phyloP scores from a whole-genome alignment of 2,113 vertebrate species.

The Atlantisia rogersi region DNA sequence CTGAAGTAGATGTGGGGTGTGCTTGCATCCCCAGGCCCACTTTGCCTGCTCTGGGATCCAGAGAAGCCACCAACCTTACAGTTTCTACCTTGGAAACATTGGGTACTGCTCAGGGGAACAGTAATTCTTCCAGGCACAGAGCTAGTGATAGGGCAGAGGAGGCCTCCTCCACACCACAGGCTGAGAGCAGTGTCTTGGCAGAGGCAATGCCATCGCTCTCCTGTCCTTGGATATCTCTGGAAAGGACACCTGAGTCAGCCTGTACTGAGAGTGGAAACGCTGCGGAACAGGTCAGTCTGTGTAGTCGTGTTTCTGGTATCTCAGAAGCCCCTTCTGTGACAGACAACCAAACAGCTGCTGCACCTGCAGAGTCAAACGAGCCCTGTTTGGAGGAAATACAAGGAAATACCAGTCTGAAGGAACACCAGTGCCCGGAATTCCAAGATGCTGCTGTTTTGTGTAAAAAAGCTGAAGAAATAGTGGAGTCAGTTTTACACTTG shows the following conservation, averaged over 20 bases:
- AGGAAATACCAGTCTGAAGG: background rate
- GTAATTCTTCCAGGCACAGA: background rate
- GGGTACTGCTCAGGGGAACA: background rate
- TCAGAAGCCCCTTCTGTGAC: background rate
- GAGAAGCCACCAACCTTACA: background rate
- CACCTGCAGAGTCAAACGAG: conserved; percentile 38
- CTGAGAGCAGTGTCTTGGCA: background rate
- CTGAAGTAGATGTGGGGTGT: background rate
- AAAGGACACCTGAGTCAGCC: background rate
- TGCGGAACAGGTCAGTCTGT: background rate
- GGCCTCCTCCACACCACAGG: background rate
- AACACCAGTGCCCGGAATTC: background rate
- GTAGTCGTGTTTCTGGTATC: background rate
- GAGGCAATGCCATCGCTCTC: background rate
- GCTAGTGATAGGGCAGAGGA: background rate
- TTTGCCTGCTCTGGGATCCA: background rate
- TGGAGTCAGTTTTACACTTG: conserved; percentile 62
- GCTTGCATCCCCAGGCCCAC: background rate
- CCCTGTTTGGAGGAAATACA: conserved; percentile 35
- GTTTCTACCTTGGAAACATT: background rate
- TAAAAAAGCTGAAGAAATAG: conserved; percentile 68
- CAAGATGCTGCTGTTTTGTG: conserved; percentile 28
- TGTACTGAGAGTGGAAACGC: background rate
- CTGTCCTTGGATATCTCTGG: background rate
- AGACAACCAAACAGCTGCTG: conserved; percentile 12